Percentiles rank a stretch among this genome's conserved stretches.
Conservation (phyloP, 2,888 invertebrate genomes). For the Chymomyza amoena region DNA sequence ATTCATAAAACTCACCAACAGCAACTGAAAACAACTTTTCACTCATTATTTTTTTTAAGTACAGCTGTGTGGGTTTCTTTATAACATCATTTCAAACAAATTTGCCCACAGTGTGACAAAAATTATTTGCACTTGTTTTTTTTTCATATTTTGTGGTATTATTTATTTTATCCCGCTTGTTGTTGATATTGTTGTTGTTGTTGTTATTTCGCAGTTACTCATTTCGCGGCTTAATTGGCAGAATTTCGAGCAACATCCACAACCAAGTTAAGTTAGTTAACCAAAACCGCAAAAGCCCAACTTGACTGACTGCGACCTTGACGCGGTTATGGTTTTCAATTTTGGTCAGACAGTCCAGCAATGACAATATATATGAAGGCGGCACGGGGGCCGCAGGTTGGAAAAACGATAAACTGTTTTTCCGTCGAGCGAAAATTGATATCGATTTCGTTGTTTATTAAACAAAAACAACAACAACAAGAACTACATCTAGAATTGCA, state of each 20-base stretch:
- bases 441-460: conserved; percentile 59
- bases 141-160: neutral
- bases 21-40: conserved; percentile 26
- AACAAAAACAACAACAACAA: conserved; percentile 18
- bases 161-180: neutral
- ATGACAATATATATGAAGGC: neutral
- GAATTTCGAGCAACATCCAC: conserved; percentile 14
- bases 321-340: conserved; percentile 5
- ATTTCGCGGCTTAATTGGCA: conserved; percentile 47
- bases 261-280: neutral
- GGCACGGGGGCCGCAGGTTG: neutral
- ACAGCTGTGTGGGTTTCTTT: conserved; percentile 2
- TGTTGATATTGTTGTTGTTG: conserved; percentile 22
- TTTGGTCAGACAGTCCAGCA: neutral
- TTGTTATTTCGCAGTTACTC: conserved; percentile 10
- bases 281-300: neutral
- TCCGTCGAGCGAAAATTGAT: conserved; percentile 53
- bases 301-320: conserved; percentile 47
- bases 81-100: conserved; percentile 33
- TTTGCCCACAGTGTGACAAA: conserved; percentile 24
- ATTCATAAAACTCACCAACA: neutral
- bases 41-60: neutral
- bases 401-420: conserved; percentile 38
- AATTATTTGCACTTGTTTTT: neutral
- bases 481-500: conserved; percentile 1